phyloP scores from a whole-genome alignment of 2,113 vertebrate genomes.

The Lepisosteus osseus region DNA sequence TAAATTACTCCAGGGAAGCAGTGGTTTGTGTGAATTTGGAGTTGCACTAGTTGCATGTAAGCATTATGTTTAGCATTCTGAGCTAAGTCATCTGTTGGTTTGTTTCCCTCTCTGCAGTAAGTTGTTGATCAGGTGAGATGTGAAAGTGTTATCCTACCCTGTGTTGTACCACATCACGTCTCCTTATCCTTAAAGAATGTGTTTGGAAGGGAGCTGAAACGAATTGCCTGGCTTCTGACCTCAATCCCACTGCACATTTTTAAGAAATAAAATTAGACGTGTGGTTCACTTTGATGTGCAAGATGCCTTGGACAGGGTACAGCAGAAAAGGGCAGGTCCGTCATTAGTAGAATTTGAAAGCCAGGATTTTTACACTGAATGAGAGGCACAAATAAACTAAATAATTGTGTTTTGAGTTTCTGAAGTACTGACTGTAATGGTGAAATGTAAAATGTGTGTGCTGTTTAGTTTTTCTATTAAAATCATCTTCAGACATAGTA shows the following conservation, averaged over 20 bases:
- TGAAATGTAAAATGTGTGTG: constrained; percentile 26
- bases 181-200: neutral
- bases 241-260: constrained; percentile 41
- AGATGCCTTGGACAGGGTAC: constrained; percentile 44
- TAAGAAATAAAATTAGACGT: constrained; percentile 38
- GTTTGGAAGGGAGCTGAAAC: constrained; percentile 1
- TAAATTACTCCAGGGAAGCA: too few relatives aligned
- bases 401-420: neutral
- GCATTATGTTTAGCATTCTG: too few relatives aligned
- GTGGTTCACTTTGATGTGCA: constrained; percentile 49
- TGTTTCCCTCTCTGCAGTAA: too few relatives aligned
- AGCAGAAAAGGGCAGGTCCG: constrained; percentile 29
- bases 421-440: neutral
- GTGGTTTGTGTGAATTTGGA: too few relatives aligned
- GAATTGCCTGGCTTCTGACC: constrained; percentile 42
- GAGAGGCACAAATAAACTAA: neutral
- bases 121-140: too few relatives aligned
- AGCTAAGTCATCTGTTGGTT: too few relatives aligned
- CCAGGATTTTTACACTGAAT: neutral
- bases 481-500: neutral
- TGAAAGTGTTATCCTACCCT: neutral
- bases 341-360: constrained; percentile 22
- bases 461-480: neutral
- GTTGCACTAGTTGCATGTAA: too few relatives aligned
- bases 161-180: too few relatives aligned